Evolutionary conservation across 2,797 vertebrate genomes (phyloP).

Genomic region (Anguilla pacifica): DNA sequence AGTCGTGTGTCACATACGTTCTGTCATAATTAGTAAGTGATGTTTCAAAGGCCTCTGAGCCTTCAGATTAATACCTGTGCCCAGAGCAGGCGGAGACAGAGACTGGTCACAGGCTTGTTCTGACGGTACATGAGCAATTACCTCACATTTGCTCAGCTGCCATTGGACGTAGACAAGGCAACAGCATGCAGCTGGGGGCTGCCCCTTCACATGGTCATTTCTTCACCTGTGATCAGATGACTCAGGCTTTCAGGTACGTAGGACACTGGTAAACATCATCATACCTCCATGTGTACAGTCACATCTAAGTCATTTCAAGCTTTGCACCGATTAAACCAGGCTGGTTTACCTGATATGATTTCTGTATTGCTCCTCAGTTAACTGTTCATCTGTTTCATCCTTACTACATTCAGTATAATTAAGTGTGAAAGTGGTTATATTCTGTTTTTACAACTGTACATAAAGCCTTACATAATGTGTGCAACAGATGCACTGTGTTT

Average conservation of each 20-base stretch:
- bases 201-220: neutral
- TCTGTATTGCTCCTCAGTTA: too few species aligned
- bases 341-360: too few species aligned
- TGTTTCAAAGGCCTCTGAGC: slow-evolving; percentile 33
- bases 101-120: slow-evolving; percentile 35
- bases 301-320: neutral
- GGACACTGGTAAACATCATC: neutral
- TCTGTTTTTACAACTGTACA: neutral
- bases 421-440: too few species aligned
- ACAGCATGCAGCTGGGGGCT: neutral
- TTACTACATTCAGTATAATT: too few species aligned
- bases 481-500: slow-evolving; percentile 22
- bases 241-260: slow-evolving; percentile 28
- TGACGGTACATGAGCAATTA: slow-evolving; percentile 33
- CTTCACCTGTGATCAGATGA: slow-evolving; percentile 24
- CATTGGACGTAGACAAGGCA: neutral
- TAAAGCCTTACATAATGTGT: neutral
- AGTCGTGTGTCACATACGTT: slow-evolving; percentile 6
- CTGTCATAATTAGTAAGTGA: slow-evolving; percentile 41
- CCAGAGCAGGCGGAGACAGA: slow-evolving; percentile 20
- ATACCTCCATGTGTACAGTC: neutral
- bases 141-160: slow-evolving; percentile 19
- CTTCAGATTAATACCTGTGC: slow-evolving; percentile 38
- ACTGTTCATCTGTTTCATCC: too few species aligned
- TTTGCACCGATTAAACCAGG: too few species aligned